Base-by-base conservation (phyloP, 2,888 invertebrate species). In the Xestia ashworthii region DNA sequence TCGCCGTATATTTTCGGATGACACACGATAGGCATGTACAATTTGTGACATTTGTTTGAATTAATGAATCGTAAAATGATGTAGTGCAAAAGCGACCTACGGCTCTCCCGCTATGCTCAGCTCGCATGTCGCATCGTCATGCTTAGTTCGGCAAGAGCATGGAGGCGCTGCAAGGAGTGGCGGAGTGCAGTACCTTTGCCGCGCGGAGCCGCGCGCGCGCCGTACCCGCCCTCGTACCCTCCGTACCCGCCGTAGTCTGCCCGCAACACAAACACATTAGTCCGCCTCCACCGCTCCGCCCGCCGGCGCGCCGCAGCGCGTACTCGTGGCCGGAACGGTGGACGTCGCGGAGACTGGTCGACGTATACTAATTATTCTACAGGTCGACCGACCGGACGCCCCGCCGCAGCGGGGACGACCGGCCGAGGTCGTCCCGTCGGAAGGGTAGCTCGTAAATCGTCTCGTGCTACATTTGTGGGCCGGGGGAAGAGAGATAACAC, bases 181-280 rank as follows among this genome's bases (percentile, higher is more conserved):
- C 71, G 78, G 78, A 76, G 81, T 74, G 86, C 93, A 92, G 97
- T 98, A 98, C 98, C 98, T 98, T 98, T 98, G 97, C 98, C 98
- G 97, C 98, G 98, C 97, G 98, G 98, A 97, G 98, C 97, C 97
- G 98, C 97, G 97, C 98, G 98, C 97, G 98, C 98, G 97, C 98
- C 98, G 96, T 98, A 98, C 97, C 98, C 98, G 97, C 98, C 98
- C 97, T 98, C 98, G 98, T 98, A 98, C 97, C 98, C 98, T 97
- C 98, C 98, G 97, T 98, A 98, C 95, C 98, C 98, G 98, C 98
- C 98, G 97, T 98, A 98, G 98, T 98, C 98, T 98, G 97, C 97
- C 97, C 97, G 97, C 97, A 95, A 95, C 94, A 95, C 92, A 95
- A 93, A 93, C 93, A 90, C 96, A 96, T 97, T 97, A 97, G 97